Evolutionary conservation across 1,140 invertebrate genomes (phyloP), one percentile per base, ranked within the genome.

Genomic region (Potamilus streckersoni): DNA sequence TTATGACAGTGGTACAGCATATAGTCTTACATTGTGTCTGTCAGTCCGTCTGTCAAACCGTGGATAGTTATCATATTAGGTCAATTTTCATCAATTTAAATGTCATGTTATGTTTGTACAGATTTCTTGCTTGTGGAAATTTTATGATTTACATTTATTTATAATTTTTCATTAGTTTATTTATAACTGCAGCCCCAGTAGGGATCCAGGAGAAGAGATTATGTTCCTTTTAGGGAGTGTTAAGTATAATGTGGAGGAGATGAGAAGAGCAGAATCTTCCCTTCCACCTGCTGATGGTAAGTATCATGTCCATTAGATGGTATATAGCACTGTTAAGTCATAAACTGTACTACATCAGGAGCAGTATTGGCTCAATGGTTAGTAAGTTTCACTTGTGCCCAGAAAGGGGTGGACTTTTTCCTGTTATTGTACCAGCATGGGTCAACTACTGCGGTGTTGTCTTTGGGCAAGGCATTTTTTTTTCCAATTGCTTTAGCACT

Each of bases 241-340:
- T 11, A 69, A 76, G 27, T 76, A 76, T 78, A 84, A 87, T 70
- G 81, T 87, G 38, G 86, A 88, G 67, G 79, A 81, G 15, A 82
- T 87, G 79, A 84, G 85, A 75, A 69, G 73, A 64, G 79, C 80
- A n/a, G 87, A 89, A 69, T 73, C 77, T 69, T 59, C 79, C 15
- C 78, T 89, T 6, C 78, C 80, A 38, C 79, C 84, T 49, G 79
- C 86, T 59, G 88, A 90, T 84, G 88, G 87, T 88, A 74, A 64
- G 76, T 80, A 58, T 49, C 11, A 15, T 31, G 2, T 61, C 13
- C 17, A 60, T 71, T 6, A 59, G 1, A 64, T 31, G 6, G 2
- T 71, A 61, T 71, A 20, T 38, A 38, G 0, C 38, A 38, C 4
- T 38, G 8, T 38, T 38, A 38, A 38, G 38, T 38, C 8, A 38